Conservation (phyloP, 2,113 vertebrate species). For the Prochilodus magdalenae region DNA sequence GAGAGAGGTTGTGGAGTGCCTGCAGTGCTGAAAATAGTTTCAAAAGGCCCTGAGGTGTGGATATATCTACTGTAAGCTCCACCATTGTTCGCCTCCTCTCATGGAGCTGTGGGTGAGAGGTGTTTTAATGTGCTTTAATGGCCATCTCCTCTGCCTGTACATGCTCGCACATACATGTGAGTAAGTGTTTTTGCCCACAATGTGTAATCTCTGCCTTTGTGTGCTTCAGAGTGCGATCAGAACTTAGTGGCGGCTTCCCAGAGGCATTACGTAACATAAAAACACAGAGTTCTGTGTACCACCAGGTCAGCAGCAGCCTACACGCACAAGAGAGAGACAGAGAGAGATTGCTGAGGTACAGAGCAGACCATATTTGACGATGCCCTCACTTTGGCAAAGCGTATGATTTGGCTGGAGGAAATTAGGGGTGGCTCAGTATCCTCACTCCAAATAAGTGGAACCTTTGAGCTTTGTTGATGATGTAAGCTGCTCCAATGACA, state of each 20-base stretch:
- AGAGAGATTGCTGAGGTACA: not conserved
- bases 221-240: constrained; percentile 7
- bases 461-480: not conserved
- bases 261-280: constrained; percentile 44
- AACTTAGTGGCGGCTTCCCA: constrained; percentile 28
- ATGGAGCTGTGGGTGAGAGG: not conserved
- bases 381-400: not conserved
- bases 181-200: constrained; percentile 1
- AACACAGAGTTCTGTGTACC: constrained; percentile 26
- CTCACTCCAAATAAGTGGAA: not conserved
- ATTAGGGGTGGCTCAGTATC: constrained; percentile 16
- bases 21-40: constrained; percentile 18
- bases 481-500: not conserved
- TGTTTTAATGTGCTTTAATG: constrained; percentile 7
- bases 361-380: not conserved
- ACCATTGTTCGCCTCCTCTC: not conserved
- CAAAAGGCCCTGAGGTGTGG: constrained; percentile 2
- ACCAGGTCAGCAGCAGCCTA: constrained; percentile 46
- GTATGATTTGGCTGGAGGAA: not conserved
- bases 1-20: not conserved
- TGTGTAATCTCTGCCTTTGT: constrained; percentile 16
- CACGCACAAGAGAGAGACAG: constrained; percentile 9
- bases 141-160: not conserved
- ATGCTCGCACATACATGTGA: constrained; percentile 32
- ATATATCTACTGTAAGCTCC: constrained; percentile 7